Evolutionary conservation across 2,888 invertebrate species (phyloP).

Genomic region (Papilio elwesi): DNA sequence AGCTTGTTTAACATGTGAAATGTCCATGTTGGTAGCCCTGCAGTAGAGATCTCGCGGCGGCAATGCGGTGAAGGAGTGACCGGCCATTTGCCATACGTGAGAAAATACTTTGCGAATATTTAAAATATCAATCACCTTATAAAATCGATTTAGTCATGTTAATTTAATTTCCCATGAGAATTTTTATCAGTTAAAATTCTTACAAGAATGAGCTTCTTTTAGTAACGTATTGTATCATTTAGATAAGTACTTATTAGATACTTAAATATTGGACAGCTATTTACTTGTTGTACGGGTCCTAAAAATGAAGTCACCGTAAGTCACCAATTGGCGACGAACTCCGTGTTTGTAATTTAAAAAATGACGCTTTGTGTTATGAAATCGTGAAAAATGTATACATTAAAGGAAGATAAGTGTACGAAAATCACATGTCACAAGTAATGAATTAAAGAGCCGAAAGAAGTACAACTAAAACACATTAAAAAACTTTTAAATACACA

Average conservation of each 20-base stretch:
- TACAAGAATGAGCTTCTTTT: neutral
- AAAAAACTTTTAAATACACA: too few relatives aligned
- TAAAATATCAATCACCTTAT: conserved; percentile 31
- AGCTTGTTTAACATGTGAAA: conserved; percentile 5
- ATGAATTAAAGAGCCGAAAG: too few relatives aligned
- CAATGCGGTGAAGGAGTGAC: conserved; percentile 28
- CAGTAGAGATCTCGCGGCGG: conserved; percentile 10
- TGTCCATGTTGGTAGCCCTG: conserved; percentile 17
- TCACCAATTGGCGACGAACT: too few relatives aligned
- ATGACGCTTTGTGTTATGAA: too few relatives aligned
- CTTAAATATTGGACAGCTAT: too few relatives aligned
- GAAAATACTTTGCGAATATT: conserved; percentile 27
- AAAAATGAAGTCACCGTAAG: too few relatives aligned
- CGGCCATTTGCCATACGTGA: conserved; percentile 22
- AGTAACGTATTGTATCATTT: neutral
- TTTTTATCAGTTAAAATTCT: conserved; percentile 1
- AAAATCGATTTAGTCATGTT: conserved; percentile 4
- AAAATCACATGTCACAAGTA: too few relatives aligned
- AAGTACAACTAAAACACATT: too few relatives aligned
- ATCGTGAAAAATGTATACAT: too few relatives aligned
- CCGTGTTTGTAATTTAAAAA: too few relatives aligned
- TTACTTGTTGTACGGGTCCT: too few relatives aligned
- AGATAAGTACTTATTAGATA: neutral
- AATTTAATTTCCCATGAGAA: conserved; percentile 27
- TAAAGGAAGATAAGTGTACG: too few relatives aligned